Evolutionary conservation across 2,888 invertebrate genomes (phyloP).

Genomic region (Andrena praecox): DNA sequence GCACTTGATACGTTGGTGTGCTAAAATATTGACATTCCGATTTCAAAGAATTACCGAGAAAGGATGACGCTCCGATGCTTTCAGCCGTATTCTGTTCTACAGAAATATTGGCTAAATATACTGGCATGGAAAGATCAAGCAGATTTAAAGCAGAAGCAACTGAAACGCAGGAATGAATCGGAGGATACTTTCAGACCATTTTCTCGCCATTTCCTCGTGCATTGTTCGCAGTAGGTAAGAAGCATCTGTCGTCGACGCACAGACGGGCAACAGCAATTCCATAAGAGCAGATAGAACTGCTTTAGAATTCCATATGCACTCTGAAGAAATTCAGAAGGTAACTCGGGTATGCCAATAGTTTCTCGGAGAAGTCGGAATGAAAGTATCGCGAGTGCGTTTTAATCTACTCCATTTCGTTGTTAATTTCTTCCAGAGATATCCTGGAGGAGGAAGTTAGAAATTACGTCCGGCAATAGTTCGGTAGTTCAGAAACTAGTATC

Average conservation of each 20-base stretch:
- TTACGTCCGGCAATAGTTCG: too few relatives aligned
- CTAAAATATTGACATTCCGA: not conserved
- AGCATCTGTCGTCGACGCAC: conserved; percentile 13
- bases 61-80: too few relatives aligned
- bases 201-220: conserved; percentile 20
- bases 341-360: conserved; percentile 71
- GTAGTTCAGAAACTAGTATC: too few relatives aligned
- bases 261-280: conserved; percentile 53
- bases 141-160: not conserved
- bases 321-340: conserved; percentile 64
- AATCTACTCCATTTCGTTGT: not conserved
- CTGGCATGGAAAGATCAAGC: not conserved
- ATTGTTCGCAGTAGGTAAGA: not conserved
- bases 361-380: conserved; percentile 51
- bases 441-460: too few relatives aligned
- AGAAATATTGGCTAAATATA: not conserved
- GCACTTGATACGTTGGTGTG: not conserved
- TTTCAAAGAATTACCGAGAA: too few relatives aligned
- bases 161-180: conserved; percentile 8
- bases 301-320: conserved; percentile 65
- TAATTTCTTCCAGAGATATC: too few relatives aligned
- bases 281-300: conserved; percentile 67
- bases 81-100: not conserved
- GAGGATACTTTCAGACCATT: conserved; percentile 18
- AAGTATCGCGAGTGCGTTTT: conserved; percentile 19